Conservation (phyloP, 2,888 invertebrate species). For the Nomada fucata region DNA sequence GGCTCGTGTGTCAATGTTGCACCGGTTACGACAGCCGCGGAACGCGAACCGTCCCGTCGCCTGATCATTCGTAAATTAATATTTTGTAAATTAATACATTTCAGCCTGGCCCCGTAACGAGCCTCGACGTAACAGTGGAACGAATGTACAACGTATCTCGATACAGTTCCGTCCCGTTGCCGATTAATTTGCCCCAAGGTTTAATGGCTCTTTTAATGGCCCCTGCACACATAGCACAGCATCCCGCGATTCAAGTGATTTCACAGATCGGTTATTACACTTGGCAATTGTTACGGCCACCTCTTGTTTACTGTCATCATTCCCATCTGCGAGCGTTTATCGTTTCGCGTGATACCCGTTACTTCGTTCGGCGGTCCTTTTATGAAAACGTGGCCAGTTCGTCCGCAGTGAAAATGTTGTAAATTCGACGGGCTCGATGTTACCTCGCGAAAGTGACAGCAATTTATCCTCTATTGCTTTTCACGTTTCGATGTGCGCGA, state of each 20-base stretch:
- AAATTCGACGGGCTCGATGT: too few relatives aligned
- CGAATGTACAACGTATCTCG: not conserved
- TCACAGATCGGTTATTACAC: constrained; percentile 26
- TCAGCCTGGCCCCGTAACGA: not conserved
- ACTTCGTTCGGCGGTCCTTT: not conserved
- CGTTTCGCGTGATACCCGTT: not conserved
- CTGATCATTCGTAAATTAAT: constrained; percentile 24
- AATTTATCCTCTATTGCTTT: too few relatives aligned
- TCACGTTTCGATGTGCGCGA: too few relatives aligned
- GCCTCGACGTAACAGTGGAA: not conserved
- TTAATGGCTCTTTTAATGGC: constrained; percentile 40
- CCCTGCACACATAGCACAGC: constrained; percentile 5
- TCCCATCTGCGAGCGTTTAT: not conserved
- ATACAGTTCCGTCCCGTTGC: constrained; percentile 6
- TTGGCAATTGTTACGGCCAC: not conserved
- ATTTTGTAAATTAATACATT: constrained; percentile 48
- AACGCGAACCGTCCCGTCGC: not conserved
- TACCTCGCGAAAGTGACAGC: too few relatives aligned
- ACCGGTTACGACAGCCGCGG: not conserved
- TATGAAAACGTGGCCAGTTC: not conserved
- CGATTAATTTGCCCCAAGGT: constrained; percentile 33
- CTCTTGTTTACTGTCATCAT: not conserved
- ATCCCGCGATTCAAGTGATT: constrained; percentile 18
- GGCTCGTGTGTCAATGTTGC: constrained; percentile 37
- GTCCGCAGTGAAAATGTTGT: too few relatives aligned